A percentile compares a stretch with the other conserved stretches of the same genome.
These are phyloP conservation scores for Listrodromus nycthemerus DNA, from an alignment of 2,888 invertebrate genomes.

Conservation along the genomic window DNA sequence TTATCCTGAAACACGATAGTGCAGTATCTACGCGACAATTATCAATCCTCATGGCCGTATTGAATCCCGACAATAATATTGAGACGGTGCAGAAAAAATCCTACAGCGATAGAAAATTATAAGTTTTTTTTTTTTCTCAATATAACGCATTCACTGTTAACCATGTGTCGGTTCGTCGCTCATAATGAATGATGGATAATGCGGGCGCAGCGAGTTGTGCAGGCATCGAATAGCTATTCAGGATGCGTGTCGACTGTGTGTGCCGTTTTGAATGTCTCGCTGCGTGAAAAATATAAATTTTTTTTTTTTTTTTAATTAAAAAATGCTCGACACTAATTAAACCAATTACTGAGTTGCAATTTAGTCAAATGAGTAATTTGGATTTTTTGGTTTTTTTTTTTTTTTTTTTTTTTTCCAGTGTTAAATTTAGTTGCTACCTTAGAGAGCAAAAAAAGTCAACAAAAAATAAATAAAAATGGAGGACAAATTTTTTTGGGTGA, in stretches of 20 bases:
- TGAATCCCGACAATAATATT: neutral
- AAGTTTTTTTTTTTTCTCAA: neutral
- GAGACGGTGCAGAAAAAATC: neutral
- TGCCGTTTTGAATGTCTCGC: constrained; percentile 4
- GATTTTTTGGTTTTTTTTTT: no score
- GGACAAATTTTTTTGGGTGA: no score
- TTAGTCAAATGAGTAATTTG: neutral
- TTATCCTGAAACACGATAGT: constrained; percentile 10
- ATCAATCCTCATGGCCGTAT: neutral
- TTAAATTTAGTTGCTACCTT: no score
- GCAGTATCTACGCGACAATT: constrained; percentile 5
- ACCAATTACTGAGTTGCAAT: neutral
- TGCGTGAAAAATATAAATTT: neutral
- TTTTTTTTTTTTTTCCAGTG: no score
- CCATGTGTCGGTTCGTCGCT: constrained; percentile 53
- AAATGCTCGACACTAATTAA: neutral
- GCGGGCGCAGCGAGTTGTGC: constrained; percentile 38
- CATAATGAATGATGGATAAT: constrained; percentile 49
- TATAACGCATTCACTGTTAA: constrained; percentile 31
- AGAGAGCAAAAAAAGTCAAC: no score
- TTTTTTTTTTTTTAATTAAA: no score
- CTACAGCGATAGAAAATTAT: neutral
- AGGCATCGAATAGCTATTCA: constrained; percentile 37
- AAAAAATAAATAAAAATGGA: no score
- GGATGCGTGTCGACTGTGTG: constrained; percentile 44